phyloP scores from a whole-genome alignment of 2,113 vertebrate genomes.

The Calonectris borealis region DNA sequence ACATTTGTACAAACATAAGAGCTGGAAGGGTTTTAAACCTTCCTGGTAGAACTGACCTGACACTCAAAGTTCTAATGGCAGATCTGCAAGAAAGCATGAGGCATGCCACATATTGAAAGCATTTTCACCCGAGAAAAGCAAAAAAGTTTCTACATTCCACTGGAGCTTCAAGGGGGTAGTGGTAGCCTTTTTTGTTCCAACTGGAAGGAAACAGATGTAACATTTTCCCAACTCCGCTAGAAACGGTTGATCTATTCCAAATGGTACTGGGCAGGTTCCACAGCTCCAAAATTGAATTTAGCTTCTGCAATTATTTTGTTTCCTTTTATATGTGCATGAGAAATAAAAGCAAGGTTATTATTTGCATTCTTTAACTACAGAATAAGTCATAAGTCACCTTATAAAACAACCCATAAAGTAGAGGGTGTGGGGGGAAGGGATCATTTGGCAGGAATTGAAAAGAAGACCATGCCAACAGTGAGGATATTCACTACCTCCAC shows the following conservation, averaged over 20 bases:
- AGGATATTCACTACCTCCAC: not conserved
- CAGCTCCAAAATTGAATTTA: not conserved
- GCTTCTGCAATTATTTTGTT: not conserved
- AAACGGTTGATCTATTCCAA: not conserved
- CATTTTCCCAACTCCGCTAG: not conserved
- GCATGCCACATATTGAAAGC: not conserved
- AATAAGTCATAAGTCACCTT: not conserved
- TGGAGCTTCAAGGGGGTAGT: not conserved
- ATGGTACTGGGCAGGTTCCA: not conserved
- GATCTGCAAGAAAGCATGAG: not conserved
- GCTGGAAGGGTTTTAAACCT: rapidly evolving
- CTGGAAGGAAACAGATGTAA: not conserved
- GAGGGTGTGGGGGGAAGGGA: not conserved
- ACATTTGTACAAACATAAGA: not conserved
- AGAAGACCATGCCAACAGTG: not conserved
- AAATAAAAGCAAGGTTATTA: not conserved
- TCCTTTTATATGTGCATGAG: not conserved
- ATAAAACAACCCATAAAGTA: not conserved
- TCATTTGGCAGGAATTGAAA: not conserved
- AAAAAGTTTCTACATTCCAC: not conserved
- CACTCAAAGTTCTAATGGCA: not conserved
- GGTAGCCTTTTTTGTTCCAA: not conserved
- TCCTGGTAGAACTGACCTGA: not conserved
- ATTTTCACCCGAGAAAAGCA: not conserved
- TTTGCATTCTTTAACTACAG: not conserved